Conservation (phyloP, 1,140 invertebrate genomes). For the Chironomus striatipennis region DNA sequence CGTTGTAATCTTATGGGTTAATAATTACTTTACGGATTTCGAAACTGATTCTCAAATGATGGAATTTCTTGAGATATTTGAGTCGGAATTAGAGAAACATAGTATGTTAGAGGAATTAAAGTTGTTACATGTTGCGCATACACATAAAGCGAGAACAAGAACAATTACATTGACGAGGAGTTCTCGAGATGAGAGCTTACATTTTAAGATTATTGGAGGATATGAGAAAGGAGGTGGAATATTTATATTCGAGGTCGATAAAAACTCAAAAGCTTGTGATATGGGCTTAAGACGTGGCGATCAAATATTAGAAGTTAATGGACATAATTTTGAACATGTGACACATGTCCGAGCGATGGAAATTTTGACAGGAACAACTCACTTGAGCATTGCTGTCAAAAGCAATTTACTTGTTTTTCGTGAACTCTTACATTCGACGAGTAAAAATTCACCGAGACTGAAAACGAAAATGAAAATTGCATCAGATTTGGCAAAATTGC, state of each 20-base stretch:
- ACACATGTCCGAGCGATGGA: constrained; percentile 84
- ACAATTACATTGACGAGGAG: constrained; percentile 85
- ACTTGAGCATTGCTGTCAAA: constrained; percentile 93
- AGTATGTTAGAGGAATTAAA: constrained; percentile 75
- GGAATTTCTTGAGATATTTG: constrained; percentile 92
- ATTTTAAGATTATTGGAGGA: constrained; percentile 90
- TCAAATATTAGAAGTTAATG: constrained; percentile 96
- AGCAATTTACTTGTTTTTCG: constrained; percentile 82
- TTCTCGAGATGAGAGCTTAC: constrained; percentile 82
- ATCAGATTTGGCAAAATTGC: constrained; percentile 38
- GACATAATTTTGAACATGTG: constrained; percentile 89
- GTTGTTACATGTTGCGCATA: constrained; percentile 91
- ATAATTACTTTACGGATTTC: constrained; percentile 99
- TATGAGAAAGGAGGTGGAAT: constrained; percentile 76
- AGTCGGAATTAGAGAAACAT: constrained; percentile 70
- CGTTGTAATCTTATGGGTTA: constrained; percentile 95
- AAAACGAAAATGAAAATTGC: constrained; percentile 28
- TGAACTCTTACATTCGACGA: constrained; percentile 79
- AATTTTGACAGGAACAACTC: constrained; percentile 85
- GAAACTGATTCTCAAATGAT: constrained; percentile 94
- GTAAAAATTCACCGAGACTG: constrained; percentile 55
- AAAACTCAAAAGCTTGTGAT: constrained; percentile 87
- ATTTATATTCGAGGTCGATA: constrained; percentile 91
- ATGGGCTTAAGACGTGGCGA: constrained; percentile 95
- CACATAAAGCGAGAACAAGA: constrained; percentile 86